phyloP scores from a whole-genome alignment of 2,888 invertebrate species.

The Abrostola triplasia region DNA sequence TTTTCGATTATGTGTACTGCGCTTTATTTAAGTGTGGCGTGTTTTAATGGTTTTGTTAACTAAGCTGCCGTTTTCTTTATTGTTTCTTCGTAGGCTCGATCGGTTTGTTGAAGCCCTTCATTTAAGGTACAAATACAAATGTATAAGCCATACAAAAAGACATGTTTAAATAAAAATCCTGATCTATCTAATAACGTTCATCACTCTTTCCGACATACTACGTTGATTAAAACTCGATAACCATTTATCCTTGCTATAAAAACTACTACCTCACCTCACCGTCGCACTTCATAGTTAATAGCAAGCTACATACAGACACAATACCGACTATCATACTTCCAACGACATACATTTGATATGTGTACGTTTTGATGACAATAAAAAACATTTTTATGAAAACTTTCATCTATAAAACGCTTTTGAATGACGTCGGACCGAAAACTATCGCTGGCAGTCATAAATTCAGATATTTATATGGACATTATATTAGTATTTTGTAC shows the following conservation, averaged over 20 bases:
- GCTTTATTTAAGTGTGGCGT: conserved; percentile 57
- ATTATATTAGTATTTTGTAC: conserved; percentile 45
- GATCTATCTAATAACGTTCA: too few species aligned
- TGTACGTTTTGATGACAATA: conserved; percentile 27
- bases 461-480: conserved; percentile 43
- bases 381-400: conserved; percentile 36
- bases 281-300: too few species aligned
- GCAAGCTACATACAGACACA: background rate
- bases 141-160: too few species aligned
- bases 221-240: too few species aligned
- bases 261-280: too few species aligned
- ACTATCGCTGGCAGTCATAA: conserved; percentile 38
- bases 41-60: conserved; percentile 31
- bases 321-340: conserved; percentile 3
- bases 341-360: conserved; percentile 11
- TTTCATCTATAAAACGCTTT: conserved; percentile 27
- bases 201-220: too few species aligned
- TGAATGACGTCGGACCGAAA: conserved; percentile 37
- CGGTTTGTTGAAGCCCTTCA: too few species aligned
- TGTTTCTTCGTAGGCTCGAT: too few species aligned
- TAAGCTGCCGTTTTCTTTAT: conserved; percentile 9
- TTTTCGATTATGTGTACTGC: conserved; percentile 58
- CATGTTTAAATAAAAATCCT: too few species aligned
- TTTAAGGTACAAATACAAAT: too few species aligned
- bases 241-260: too few species aligned